These are phyloP conservation scores for Amyelois transitella DNA, from an alignment of 1,140 invertebrate genomes.

Conservation along the genomic window DNA sequence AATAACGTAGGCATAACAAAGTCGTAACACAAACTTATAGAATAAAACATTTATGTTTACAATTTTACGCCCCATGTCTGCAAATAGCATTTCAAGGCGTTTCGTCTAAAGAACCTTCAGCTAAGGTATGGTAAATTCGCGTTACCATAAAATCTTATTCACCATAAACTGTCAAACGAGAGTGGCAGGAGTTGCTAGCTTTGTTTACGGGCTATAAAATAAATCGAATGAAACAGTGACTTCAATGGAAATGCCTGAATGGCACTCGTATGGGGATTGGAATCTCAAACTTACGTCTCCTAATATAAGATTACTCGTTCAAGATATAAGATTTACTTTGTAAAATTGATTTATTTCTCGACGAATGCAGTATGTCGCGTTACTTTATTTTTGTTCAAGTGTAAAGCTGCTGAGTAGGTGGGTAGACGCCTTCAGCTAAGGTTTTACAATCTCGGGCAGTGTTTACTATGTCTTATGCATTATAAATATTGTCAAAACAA, in stretches of 20 bases:
- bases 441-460: too few species aligned
- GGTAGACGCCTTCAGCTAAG: too few species aligned
- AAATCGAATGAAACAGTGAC: slow-evolving; percentile 58
- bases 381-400: too few species aligned
- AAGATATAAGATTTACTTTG: background rate
- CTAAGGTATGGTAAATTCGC: slow-evolving; percentile 36
- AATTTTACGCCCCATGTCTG: background rate
- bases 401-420: too few species aligned
- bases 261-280: background rate
- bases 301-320: background rate
- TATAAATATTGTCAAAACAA: too few species aligned
- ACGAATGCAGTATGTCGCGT: too few species aligned
- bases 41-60: background rate
- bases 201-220: slow-evolving; percentile 70
- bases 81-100: background rate
- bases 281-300: background rate
- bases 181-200: slow-evolving; percentile 55
- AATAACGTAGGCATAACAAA: background rate
- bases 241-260: slow-evolving; percentile 6
- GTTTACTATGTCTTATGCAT: too few species aligned
- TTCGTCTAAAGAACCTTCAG: background rate
- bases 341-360: background rate
- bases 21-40: background rate
- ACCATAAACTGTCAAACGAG: slow-evolving; percentile 62
- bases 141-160: slow-evolving; percentile 62